These are phyloP conservation scores for Meloe dianella DNA, from an alignment of 2,888 invertebrate species.

Conservation along the genomic window DNA sequence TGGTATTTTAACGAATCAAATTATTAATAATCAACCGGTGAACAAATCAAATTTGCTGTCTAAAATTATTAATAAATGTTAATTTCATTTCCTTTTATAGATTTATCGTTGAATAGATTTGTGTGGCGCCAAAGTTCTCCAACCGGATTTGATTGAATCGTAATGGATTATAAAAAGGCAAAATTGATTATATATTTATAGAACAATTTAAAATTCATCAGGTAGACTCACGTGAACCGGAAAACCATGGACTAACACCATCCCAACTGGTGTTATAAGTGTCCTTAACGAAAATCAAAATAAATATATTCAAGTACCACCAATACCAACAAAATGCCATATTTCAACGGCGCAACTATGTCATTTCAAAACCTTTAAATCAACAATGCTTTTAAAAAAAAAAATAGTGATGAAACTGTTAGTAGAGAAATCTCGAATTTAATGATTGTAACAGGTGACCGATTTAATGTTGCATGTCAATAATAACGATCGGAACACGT, in stretches of 20 bases:
- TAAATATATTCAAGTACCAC: constrained; percentile 24
- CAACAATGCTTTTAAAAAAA: no score
- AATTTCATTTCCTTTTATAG: background rate
- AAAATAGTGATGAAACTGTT: background rate
- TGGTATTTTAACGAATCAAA: constrained; percentile 1
- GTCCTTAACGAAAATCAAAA: constrained; percentile 29
- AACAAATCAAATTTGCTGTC: background rate
- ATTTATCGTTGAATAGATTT: background rate
- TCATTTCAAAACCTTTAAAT: background rate
- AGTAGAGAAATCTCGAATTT: background rate
- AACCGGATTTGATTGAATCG: background rate
- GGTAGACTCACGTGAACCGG: constrained; percentile 63
- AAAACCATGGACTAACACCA: constrained; percentile 63
- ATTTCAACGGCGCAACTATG: background rate
- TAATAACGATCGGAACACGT: constrained; percentile 7
- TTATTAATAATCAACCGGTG: background rate
- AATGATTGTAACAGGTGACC: background rate
- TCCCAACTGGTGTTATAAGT: constrained; percentile 54
- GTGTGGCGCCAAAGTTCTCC: constrained; percentile 1
- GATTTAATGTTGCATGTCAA: constrained; percentile 6
- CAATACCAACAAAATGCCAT: constrained; percentile 18
- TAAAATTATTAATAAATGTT: background rate
- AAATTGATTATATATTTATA: background rate
- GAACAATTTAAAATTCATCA: background rate
- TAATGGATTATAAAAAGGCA: background rate